phyloP scores from a whole-genome alignment of 2,888 invertebrate genomes.

The Leptarthrus brevirostris region DNA sequence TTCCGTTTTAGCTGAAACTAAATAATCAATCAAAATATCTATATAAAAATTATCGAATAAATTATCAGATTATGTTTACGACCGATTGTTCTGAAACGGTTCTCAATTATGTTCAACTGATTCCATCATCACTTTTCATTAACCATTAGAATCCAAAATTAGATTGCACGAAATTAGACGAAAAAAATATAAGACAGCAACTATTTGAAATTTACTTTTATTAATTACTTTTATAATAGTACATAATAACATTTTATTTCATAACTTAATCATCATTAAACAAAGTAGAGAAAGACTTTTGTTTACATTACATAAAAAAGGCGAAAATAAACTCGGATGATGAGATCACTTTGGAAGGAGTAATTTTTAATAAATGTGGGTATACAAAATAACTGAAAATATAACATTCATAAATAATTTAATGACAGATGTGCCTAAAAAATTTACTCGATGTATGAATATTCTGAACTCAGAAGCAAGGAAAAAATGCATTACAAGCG shows the following conservation, averaged over 20 bases:
- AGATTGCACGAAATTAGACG: slow-evolving; percentile 24
- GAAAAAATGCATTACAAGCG: neutral
- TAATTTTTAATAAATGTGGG: slow-evolving; percentile 32
- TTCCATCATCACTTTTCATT: slow-evolving; percentile 33
- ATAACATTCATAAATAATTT: neutral
- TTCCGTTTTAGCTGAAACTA: too few relatives aligned
- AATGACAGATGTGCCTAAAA: neutral
- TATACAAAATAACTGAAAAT: slow-evolving; percentile 28
- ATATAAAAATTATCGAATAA: too few relatives aligned
- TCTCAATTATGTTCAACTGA: slow-evolving; percentile 24
- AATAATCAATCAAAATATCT: too few relatives aligned
- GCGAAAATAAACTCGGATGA: slow-evolving; percentile 68
- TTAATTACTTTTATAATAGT: slow-evolving; percentile 35
- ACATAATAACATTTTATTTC: slow-evolving; percentile 40
- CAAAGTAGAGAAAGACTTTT: slow-evolving; percentile 32
- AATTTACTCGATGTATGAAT: neutral
- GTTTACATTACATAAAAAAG: slow-evolving; percentile 55
- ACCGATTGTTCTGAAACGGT: slow-evolving; percentile 1
- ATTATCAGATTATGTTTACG: too few relatives aligned
- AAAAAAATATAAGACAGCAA: slow-evolving; percentile 35
- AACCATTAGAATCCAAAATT: neutral
- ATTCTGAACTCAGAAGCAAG: neutral
- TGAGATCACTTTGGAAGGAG: slow-evolving; percentile 65
- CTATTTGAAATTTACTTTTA: slow-evolving; percentile 37
- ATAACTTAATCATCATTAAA: slow-evolving; percentile 34